These are phyloP conservation scores for Grus americana DNA, from an alignment of 2,113 vertebrate species.

Conservation along the genomic window DNA sequence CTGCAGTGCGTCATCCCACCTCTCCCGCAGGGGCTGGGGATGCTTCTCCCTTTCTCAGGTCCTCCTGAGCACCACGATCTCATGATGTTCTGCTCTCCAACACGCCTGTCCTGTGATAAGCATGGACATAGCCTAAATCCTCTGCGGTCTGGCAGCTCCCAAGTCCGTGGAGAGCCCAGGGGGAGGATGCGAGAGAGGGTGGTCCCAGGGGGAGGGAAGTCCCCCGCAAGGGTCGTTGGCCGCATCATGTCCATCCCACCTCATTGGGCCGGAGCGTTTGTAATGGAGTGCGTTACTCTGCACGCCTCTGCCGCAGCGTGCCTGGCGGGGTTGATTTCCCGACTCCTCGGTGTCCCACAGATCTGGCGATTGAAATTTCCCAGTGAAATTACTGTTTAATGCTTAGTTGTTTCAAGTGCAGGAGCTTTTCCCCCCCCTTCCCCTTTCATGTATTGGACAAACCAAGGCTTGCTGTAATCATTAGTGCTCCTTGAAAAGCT, in stretches of 20 bases:
- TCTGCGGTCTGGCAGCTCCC: background rate
- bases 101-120: background rate
- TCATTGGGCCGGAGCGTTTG: rapidly evolving
- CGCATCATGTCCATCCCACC: background rate
- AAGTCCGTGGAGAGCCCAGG: background rate
- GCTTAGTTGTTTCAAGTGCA: conserved; percentile 22
- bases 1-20: rapidly evolving
- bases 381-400: conserved; percentile 41
- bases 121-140: background rate
- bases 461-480: conserved; percentile 35
- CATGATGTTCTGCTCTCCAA: background rate
- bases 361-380: conserved; percentile 8
- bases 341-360: background rate
- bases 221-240: background rate
- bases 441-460: background rate
- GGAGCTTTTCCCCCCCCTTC: background rate
- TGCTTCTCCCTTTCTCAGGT: background rate
- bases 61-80: background rate
- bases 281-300: background rate
- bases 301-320: background rate
- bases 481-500: conserved; percentile 67
- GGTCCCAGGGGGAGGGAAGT: background rate
- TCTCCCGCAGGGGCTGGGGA: background rate
- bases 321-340: background rate
- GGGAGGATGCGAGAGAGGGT: background rate